Evolutionary conservation across 2,113 vertebrate species (phyloP), one percentile per base, ranked within the genome.

Genomic region (Rhipidura dahli): DNA sequence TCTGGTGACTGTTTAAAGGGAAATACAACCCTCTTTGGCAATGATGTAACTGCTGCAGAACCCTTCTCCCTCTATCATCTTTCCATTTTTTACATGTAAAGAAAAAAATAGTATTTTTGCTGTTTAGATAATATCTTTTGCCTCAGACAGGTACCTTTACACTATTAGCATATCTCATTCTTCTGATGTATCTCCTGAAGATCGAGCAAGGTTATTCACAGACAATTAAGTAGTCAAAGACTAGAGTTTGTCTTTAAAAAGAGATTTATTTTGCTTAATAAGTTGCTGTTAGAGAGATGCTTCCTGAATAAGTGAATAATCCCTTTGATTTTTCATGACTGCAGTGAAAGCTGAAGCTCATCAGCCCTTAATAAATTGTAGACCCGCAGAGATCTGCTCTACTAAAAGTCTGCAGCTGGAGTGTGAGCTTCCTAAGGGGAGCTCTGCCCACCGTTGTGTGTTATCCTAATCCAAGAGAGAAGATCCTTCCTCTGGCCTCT

Each of bases 231-330:
- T 54, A 90, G 54, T 23, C 76, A 82, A 94, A 50, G 33, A 71
- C 63, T 91, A 54, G 54, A 84, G 39, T 78, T 94, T 27, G 16
- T 83, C 80, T 77, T 80, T 19, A 57, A 89, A 84, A 83, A 42
- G 20, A 59, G 23, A 83, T 92, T 90, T 57, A 78, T 90, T 92
- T 93, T 83, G 17, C 42, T 63, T 90, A 90, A 70, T 90, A 90
- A 57, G 12, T 89, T 92, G 56, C 64, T 87, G 49, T 65, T 66
- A 89, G 45, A 54, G 42, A 94, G 72, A 66, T 77, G 69, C n/a
- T 93, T 94, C 66, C 78, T 72, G 45, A 92, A 57, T 53, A 45
- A 69, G 20, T 88, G 64, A 89, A 91, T 89, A 89, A 92, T 70
- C 37, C 31, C 40, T 94, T 93, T 89, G 68, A 87, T 92, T 95